Evolutionary conservation across 2,888 invertebrate genomes (phyloP).

Genomic region (Apodemia zela): DNA sequence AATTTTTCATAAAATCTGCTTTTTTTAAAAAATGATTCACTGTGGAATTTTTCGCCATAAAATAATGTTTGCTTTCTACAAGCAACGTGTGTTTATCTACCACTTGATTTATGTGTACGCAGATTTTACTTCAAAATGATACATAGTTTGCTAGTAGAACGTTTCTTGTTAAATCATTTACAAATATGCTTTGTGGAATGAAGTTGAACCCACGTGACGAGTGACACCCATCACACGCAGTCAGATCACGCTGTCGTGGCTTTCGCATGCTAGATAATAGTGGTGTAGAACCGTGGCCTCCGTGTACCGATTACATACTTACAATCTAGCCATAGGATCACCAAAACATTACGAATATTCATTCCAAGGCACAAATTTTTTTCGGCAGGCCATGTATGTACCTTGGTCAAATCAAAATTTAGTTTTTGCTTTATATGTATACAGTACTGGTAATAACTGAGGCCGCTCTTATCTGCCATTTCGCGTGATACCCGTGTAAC

Average conservation of each 20-base stretch:
- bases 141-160: constrained; percentile 17
- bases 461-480: too few relatives aligned
- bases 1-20: constrained; percentile 27
- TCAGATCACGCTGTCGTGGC: background rate
- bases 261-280: constrained; percentile 11
- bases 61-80: constrained; percentile 31
- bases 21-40: constrained; percentile 37
- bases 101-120: constrained; percentile 43
- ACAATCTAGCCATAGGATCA: background rate
- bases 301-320: background rate
- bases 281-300: background rate
- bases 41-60: constrained; percentile 38
- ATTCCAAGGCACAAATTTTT: background rate
- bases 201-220: constrained; percentile 2
- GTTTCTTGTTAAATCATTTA: constrained; percentile 1
- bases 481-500: background rate
- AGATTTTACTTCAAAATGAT: constrained; percentile 23
- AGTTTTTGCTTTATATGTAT: too few relatives aligned
- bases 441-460: too few relatives aligned
- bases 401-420: too few relatives aligned
- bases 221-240: constrained; percentile 6
- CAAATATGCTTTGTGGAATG: constrained; percentile 5
- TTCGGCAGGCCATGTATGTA: too few relatives aligned
- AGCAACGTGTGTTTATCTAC: constrained; percentile 32
- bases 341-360: background rate